Base-by-base conservation (phyloP, 1,140 invertebrate species). In the Coptotermes formosanus region DNA sequence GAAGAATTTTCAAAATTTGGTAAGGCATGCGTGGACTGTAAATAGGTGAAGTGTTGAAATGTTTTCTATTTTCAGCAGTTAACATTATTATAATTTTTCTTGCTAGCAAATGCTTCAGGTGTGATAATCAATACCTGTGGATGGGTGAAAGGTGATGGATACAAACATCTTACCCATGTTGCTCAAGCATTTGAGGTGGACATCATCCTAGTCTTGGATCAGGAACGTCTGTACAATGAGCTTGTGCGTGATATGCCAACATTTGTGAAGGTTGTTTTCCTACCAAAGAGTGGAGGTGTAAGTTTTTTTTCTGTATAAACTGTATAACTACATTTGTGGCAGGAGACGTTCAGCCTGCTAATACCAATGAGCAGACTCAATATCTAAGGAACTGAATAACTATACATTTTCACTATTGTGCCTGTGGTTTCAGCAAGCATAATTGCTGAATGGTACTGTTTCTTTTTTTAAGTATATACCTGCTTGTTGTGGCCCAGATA, bases 61-160 rank as follows among this genome's bases (percentile, higher is more conserved):
- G 81, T 87, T 87, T 86, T 44, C 64, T 87, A 55, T 32, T 87
- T 84, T 84, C 82, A 85, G 45, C 45, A 83, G 82, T 52, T 85
- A 86, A 43, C 43, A 25, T 82, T n/a, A 69, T 0, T 21, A 19
- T 59, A 30, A 87, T 23, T 88, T 88, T 91, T 90, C 88, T 89
- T 91, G 91, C 21, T 89, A 96, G 96, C 96, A 0, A 95, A 96
- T 90, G 93, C 93, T 81, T 98, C 98, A 48, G 99, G 99, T n/a
- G 96, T 97, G 3, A 95, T 99, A 59, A 98, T 99, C 84, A 99
- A 99, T 90, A 99, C 99, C 0, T 98, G 98, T 89, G 98, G 98
- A 2, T 99, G 98, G 98, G 95, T 99, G 0, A 98, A 98, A 92
- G 96, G 94, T 3, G 95, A 94, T 14, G 98, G 97, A 0, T 98